Conservation (phyloP, 2,113 vertebrate genomes). For the Vimba vimba region DNA sequence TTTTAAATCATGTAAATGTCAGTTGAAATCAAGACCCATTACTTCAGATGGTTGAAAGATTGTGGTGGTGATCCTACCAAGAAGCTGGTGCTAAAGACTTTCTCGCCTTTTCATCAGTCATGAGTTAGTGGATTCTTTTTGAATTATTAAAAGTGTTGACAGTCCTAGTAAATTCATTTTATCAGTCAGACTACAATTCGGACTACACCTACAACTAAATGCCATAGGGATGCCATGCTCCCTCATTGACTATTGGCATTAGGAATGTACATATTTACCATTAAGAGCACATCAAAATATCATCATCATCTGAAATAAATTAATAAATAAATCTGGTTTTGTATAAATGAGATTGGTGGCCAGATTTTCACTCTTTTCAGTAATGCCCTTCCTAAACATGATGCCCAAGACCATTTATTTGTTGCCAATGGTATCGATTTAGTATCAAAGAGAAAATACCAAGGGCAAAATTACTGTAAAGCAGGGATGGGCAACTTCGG, state of each 20-base stretch:
- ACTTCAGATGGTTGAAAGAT: neutral
- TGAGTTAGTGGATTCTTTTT: neutral
- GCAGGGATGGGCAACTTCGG: neutral
- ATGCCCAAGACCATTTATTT: conserved; percentile 22
- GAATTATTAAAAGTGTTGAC: neutral
- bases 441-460: neutral
- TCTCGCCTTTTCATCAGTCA: neutral
- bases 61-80: neutral
- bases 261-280: conserved; percentile 80
- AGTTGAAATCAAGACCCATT: neutral
- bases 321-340: conserved; percentile 67
- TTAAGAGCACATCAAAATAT: conserved; percentile 65
- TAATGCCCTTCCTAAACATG: conserved; percentile 73
- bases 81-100: neutral
- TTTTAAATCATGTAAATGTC: neutral
- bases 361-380: conserved; percentile 62
- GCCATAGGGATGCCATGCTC: conserved; percentile 40
- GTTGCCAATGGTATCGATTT: too few relatives aligned
- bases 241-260: conserved; percentile 52
- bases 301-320: conserved; percentile 7
- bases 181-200: conserved; percentile 59
- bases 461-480: neutral
- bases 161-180: neutral
- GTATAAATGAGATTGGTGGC: conserved; percentile 70
- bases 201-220: conserved; percentile 72